Evolutionary conservation across 2,888 invertebrate species (phyloP).

Genomic region (Meganola albula): DNA sequence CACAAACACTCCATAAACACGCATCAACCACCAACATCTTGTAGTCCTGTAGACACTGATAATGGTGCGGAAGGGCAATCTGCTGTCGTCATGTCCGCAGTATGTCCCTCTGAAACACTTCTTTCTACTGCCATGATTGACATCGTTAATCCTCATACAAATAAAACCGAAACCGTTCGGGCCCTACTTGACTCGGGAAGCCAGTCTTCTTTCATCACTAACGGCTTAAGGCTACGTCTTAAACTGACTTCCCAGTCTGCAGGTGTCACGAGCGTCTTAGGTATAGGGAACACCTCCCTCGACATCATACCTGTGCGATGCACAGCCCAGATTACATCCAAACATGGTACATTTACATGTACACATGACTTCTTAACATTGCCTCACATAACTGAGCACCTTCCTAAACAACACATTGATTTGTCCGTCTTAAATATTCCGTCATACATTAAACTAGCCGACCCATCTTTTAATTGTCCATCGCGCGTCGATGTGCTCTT

Average conservation of each 20-base stretch:
- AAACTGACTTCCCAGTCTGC: not conserved
- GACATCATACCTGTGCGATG: conserved; percentile 7
- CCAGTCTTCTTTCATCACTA: conserved; percentile 5
- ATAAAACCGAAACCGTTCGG: not conserved
- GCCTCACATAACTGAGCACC: conserved; percentile 8
- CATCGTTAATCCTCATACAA: not conserved
- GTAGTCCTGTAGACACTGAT: not conserved
- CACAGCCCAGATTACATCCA: conserved; percentile 7
- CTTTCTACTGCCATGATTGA: conserved; percentile 3
- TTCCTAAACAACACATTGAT: conserved; percentile 5
- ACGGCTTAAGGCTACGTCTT: conserved; percentile 5
- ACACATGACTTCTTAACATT: conserved; percentile 16
- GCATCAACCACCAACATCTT: not conserved
- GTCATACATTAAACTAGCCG: conserved; percentile 7
- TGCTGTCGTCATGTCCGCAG: not conserved
- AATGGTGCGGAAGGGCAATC: not conserved
- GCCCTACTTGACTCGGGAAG: conserved; percentile 1
- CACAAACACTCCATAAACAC: conserved; percentile 12
- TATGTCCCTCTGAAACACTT: not conserved
- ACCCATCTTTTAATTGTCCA: conserved; percentile 7
- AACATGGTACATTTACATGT: conserved; percentile 9
- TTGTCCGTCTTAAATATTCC: conserved; percentile 1
- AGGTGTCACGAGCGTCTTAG: conserved; percentile 7
- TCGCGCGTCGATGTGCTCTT: not conserved
- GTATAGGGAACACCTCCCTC: conserved; percentile 8